Conservation (phyloP, 2,888 invertebrate genomes). For the Axea sp. region DNA sequence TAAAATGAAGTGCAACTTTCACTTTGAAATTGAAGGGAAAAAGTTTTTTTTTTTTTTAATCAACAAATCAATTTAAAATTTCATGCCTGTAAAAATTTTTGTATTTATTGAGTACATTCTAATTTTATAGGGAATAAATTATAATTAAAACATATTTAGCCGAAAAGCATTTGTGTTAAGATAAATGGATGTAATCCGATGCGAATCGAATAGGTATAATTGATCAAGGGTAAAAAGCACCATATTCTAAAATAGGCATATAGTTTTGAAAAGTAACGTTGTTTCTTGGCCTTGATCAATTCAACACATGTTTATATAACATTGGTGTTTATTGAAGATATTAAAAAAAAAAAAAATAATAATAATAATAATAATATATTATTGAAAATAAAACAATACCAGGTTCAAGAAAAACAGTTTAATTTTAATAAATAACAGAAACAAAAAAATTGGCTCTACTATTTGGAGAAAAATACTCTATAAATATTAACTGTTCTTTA, state of each 20-base stretch:
- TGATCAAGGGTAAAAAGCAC: conserved; percentile 13
- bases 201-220: conserved; percentile 11
- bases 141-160: neutral
- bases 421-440: no score
- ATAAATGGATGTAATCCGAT: neutral
- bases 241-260: conserved; percentile 8
- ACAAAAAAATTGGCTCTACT: no score
- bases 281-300: conserved; percentile 27
- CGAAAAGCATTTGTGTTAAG: neutral
- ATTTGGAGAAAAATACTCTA: no score
- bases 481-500: no score
- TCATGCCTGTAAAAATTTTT: neutral
- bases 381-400: no score
- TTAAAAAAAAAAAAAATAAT: no score
- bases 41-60: neutral
- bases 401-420: no score
- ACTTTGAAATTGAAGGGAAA: conserved; percentile 10
- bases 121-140: conserved; percentile 1
- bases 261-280: conserved; percentile 12
- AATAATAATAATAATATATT: no score
- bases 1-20: conserved; percentile 16
- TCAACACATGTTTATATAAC: no score
- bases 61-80: neutral
- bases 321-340: no score
- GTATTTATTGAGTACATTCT: conserved; percentile 6